Evolutionary conservation across 2,888 invertebrate genomes (phyloP).

Genomic region (Brenthis hecate): DNA sequence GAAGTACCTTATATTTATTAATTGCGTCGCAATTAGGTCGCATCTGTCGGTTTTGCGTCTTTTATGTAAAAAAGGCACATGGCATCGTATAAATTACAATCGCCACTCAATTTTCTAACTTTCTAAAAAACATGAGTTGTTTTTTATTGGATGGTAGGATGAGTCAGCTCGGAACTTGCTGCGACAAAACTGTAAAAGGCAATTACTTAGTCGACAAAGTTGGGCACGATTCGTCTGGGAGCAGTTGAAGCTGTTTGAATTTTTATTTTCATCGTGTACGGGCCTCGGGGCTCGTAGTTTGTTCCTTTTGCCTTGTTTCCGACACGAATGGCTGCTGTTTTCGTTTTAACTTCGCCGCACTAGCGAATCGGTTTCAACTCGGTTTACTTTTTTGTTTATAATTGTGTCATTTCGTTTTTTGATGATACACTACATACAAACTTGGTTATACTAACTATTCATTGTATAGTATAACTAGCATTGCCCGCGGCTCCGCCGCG

Average conservation of each 20-base stretch:
- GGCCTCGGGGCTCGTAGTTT: conserved; percentile 29
- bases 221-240: conserved; percentile 56
- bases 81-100: conserved; percentile 27
- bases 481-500: no score
- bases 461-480: no score
- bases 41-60: conserved; percentile 26
- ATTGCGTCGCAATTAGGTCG: conserved; percentile 12
- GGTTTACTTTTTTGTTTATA: conserved; percentile 19
- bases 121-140: conserved; percentile 24
- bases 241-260: conserved; percentile 42
- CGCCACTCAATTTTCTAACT: conserved; percentile 31
- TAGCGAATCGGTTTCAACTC: conserved; percentile 32
- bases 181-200: conserved; percentile 65
- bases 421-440: background rate
- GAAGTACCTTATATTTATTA: background rate
- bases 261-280: conserved; percentile 36
- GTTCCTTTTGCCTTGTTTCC: conserved; percentile 38
- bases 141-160: conserved; percentile 38
- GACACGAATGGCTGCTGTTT: conserved; percentile 35
- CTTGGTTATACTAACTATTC: background rate
- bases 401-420: conserved; percentile 20
- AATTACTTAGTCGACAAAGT: conserved; percentile 67
- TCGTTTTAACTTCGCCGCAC: conserved; percentile 34
- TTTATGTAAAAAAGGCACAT: conserved; percentile 17
- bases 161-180: conserved; percentile 61